These are phyloP conservation scores for Gobiocypris rarus DNA, from an alignment of 2,113 vertebrate genomes.

Conservation along the genomic window DNA sequence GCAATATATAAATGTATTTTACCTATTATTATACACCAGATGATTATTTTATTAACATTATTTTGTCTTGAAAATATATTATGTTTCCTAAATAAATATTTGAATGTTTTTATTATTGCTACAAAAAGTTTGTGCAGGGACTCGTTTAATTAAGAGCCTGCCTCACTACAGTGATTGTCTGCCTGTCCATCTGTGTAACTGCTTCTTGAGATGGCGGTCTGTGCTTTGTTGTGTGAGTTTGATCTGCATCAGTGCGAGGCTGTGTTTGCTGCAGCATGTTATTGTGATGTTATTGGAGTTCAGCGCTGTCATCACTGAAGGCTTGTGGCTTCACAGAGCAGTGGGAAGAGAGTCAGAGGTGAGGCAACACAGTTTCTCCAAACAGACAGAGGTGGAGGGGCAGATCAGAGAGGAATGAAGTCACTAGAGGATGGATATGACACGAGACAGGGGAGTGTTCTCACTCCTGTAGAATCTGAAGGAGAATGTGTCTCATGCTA, in stretches of 20 bases:
- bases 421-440: slow-evolving; percentile 6
- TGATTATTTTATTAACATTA: background rate
- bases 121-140: background rate
- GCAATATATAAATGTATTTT: too few relatives aligned
- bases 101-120: background rate
- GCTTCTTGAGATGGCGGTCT: background rate
- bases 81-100: too few relatives aligned
- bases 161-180: background rate
- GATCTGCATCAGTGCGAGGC: background rate
- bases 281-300: slow-evolving; percentile 26
- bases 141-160: background rate
- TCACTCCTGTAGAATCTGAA: slow-evolving; percentile 24
- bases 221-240: background rate
- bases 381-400: background rate
- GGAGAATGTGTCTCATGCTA: slow-evolving; percentile 26
- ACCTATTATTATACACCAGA: background rate
- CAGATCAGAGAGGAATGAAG: background rate
- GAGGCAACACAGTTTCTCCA: background rate
- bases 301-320: slow-evolving; percentile 25
- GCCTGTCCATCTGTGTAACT: background rate
- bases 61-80: too few relatives aligned
- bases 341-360: slow-evolving; percentile 12
- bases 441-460: slow-evolving; percentile 2
- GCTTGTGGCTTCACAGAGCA: slow-evolving; percentile 27
- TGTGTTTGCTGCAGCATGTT: background rate